Conservation (phyloP, 2,113 vertebrate genomes). For the pig (Sus scrofa) region T2T-Sscrofa CM000824.6:117330001-117330500, state of each 20-base stretch:
- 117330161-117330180: neutral
- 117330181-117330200: neutral
- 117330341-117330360: constrained; percentile 36
- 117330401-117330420: constrained; percentile 27
- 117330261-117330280: neutral
- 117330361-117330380: constrained; percentile 35
- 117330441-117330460: neutral
- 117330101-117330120: neutral
- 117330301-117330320: constrained; percentile 1
- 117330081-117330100: neutral
- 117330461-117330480: neutral
- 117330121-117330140: neutral
- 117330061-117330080: neutral
- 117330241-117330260: neutral
- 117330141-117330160: neutral
- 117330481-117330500: constrained; percentile 21
- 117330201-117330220: neutral
- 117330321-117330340: neutral
- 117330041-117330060: constrained; percentile 11
- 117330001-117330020: neutral
- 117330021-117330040: neutral
- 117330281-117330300: neutral
- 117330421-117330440: neutral
- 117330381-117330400: neutral
- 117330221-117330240: neutral